Conservation (phyloP, 2,888 invertebrate genomes). For the Brenthis hecate region DNA sequence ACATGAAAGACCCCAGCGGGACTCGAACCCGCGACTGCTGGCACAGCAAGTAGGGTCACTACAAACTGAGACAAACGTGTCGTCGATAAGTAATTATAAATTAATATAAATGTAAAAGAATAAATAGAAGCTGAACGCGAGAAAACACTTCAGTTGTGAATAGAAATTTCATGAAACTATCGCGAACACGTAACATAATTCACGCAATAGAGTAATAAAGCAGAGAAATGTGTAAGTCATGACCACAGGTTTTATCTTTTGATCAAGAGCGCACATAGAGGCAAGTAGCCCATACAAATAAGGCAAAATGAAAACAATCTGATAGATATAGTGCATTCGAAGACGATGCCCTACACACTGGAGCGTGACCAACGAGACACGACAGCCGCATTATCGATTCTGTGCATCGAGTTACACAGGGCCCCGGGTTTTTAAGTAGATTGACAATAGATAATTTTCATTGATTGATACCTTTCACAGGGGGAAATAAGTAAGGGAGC, state of each 20-base stretch:
- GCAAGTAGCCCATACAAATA: constrained; percentile 39
- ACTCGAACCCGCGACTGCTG: too few species aligned
- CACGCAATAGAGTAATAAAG: constrained; percentile 23
- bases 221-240: constrained; percentile 29
- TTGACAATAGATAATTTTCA: constrained; percentile 33
- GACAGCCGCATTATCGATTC: constrained; percentile 60
- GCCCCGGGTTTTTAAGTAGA: constrained; percentile 46
- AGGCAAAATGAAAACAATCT: constrained; percentile 37
- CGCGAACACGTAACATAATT: constrained; percentile 17
- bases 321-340: constrained; percentile 41
- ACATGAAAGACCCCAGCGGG: too few species aligned
- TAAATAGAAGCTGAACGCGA: constrained; percentile 20
- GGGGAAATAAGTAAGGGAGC: constrained; percentile 19
- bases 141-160: constrained; percentile 22
- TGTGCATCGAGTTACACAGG: constrained; percentile 49
- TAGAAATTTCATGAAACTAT: constrained; percentile 8
- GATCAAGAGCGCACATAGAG: constrained; percentile 31
- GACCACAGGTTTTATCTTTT: constrained; percentile 28
- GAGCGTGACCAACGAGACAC: constrained; percentile 61
- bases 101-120: constrained; percentile 4
- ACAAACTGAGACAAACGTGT: too few species aligned
- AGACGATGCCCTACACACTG: constrained; percentile 45
- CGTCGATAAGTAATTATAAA: background rate
- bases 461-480: constrained; percentile 31
- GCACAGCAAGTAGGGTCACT: too few species aligned